Percentiles rank a stretch among this genome's conserved stretches.
Conservation (phyloP, 2,113 vertebrate species). For the Romanogobio albipinnatus region DNA sequence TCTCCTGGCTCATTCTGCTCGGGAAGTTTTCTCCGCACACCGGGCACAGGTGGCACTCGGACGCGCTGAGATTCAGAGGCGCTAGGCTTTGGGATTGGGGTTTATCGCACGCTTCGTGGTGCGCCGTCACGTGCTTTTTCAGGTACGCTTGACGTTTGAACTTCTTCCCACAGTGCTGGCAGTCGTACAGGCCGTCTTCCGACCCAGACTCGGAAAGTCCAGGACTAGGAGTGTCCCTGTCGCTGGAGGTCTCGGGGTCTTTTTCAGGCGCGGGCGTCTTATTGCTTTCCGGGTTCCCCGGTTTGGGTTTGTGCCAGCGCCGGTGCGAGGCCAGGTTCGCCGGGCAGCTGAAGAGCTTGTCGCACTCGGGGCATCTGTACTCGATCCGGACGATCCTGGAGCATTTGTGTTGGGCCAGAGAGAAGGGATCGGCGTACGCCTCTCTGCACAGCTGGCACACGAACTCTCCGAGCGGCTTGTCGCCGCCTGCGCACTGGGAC, state of each 20-base stretch:
- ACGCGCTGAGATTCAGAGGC: constrained; percentile 72
- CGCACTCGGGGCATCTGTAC: constrained; percentile 93
- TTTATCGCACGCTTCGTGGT: constrained; percentile 65
- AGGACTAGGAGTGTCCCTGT: constrained; percentile 86
- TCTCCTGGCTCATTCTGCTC: constrained; percentile 84
- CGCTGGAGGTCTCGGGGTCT: constrained; percentile 67
- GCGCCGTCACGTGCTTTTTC: constrained; percentile 84
- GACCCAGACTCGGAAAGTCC: constrained; percentile 83
- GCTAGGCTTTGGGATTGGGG: constrained; percentile 67
- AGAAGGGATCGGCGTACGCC: constrained; percentile 87
- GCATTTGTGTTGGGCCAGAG: constrained; percentile 92
- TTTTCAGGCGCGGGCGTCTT: constrained; percentile 58
- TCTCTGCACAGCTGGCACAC: constrained; percentile 94
- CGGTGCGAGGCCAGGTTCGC: constrained; percentile 94
- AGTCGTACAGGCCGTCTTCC: constrained; percentile 85
- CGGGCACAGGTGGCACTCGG: constrained; percentile 82
- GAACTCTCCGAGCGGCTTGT: constrained; percentile 83
- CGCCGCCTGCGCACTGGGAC: constrained; percentile 60
- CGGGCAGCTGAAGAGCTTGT: constrained; percentile 93
- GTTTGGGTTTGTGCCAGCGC: constrained; percentile 92
- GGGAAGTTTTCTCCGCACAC: constrained; percentile 89
- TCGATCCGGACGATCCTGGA: constrained; percentile 93
- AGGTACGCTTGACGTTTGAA: constrained; percentile 90
- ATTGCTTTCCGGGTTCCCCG: constrained; percentile 61
- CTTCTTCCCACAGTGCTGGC: constrained; percentile 84